Base-by-base conservation (phyloP, 1,140 invertebrate species). In the Drosophila lowei region DNA sequence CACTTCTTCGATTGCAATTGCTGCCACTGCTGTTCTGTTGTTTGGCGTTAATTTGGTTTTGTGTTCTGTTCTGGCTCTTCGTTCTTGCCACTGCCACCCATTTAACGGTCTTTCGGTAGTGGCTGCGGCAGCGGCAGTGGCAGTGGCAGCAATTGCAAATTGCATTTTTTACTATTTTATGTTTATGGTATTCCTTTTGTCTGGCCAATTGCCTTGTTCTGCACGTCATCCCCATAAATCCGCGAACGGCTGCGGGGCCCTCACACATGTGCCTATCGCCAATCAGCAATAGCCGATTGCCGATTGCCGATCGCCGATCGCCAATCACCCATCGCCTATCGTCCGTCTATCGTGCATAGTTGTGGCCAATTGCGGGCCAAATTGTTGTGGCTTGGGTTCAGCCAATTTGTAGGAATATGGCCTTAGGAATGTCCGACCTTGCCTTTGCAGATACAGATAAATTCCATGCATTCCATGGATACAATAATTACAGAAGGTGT, bases 1-100 rank as follows among this genome's bases (percentile, higher is more conserved):
- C 78, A 77, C 44, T 72, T 74, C 60, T 79, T 78, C 57, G 65
- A 62, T 25, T 72, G 76, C 43, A 41, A 53, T 57, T 78, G 64
- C 43, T 67, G 70, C 41, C 55, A 57, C 49, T 79, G 57, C 55
- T 56, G 44, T 21, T 53, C 55, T 56, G 44, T 21, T 53, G 61
- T n/a, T 58, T 58, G 77, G 81, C 83, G 81, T 88, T 86, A 88
- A 86, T 86, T 86, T 86, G 83, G 74, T 81, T 83, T 88, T 79
- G 63, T 67, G 68, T 86, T 85, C 81, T 72, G 34, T 38, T 38
- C 34, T 38, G 34, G 34, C 34, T 38, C 11, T 38, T 43, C 61
- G 53, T 72, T 68, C 30, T 43, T 48, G 61, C 63, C 66, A 53
- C 30, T 73, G 74, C 74, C 74, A 77, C 72, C 71, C 72, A 88